Evolutionary conservation across 2,797 vertebrate genomes (phyloP).

Genomic region (Neomorphus geoffroyi): DNA sequence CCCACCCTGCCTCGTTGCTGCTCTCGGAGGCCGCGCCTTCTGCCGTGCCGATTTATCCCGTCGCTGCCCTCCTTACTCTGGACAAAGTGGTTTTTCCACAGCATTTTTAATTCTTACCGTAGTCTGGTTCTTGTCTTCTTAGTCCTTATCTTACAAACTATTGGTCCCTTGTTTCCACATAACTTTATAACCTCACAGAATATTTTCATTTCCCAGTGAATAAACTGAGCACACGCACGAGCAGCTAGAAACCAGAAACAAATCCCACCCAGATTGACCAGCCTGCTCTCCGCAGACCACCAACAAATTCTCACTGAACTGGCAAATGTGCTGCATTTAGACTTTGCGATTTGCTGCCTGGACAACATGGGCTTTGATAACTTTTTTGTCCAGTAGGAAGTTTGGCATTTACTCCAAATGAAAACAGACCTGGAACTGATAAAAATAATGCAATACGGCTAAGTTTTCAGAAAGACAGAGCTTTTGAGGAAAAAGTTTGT

Average conservation of each 20-base stretch:
- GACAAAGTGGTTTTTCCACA: not conserved
- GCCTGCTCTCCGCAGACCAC: not conserved
- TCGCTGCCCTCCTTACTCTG: not conserved
- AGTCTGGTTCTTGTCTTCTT: not conserved
- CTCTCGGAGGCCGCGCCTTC: not conserved
- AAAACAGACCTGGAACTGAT: not conserved
- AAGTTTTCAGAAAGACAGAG: not conserved
- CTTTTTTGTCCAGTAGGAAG: not conserved
- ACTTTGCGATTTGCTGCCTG: not conserved
- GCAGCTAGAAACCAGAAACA: conserved; percentile 1
- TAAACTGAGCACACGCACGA: not conserved
- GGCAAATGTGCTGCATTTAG: not conserved
- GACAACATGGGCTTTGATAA: not conserved
- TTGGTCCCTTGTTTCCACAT: not conserved
- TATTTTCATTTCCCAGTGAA: not conserved
- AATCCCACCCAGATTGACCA: not conserved
- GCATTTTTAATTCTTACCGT: not conserved
- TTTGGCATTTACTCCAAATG: not conserved
- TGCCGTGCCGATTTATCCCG: not conserved
- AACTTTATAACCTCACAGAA: not conserved
- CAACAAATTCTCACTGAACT: not conserved
- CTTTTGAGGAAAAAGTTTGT: not conserved
- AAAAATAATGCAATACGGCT: not conserved
- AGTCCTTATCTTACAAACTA: not conserved
- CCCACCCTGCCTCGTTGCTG: not conserved